Evolutionary conservation across 2,888 invertebrate genomes (phyloP).

Genomic region (Machimus atricapillus): DNA sequence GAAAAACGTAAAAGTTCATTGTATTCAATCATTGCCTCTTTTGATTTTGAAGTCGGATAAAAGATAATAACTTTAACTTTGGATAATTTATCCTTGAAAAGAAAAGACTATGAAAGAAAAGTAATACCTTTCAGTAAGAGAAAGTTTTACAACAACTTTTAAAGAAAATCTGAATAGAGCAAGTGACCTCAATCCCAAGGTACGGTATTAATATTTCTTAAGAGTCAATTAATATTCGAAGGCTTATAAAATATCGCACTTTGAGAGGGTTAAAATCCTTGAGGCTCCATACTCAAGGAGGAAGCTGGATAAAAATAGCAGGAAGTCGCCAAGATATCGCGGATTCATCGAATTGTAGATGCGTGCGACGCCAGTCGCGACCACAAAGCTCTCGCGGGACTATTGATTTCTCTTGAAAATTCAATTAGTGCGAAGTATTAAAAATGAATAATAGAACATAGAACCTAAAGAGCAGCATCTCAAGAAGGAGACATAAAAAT

Average conservation of each 20-base stretch:
- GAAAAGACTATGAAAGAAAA: neutral
- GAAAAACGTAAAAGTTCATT: neutral
- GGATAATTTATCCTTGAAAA: neutral
- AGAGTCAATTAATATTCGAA: neutral
- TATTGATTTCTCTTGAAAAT: neutral
- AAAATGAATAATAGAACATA: neutral
- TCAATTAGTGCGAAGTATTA: neutral
- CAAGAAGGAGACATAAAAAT: neutral
- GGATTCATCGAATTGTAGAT: neutral
- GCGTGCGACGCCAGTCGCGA: neutral
- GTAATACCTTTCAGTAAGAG: neutral
- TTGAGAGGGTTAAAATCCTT: neutral
- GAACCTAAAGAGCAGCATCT: neutral
- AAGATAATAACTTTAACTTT: neutral
- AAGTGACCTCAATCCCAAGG: neutral
- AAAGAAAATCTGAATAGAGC: neutral
- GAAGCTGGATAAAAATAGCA: neutral
- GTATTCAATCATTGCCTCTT: neutral
- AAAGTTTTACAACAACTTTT: too few species aligned
- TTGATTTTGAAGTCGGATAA: neutral
- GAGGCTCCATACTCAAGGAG: neutral
- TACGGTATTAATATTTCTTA: neutral
- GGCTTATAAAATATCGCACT: neutral
- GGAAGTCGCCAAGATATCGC: neutral
- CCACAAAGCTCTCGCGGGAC: neutral